These are phyloP conservation scores for Eufriesea mexicana DNA, from an alignment of 1,140 invertebrate genomes.

Conservation along the genomic window DNA sequence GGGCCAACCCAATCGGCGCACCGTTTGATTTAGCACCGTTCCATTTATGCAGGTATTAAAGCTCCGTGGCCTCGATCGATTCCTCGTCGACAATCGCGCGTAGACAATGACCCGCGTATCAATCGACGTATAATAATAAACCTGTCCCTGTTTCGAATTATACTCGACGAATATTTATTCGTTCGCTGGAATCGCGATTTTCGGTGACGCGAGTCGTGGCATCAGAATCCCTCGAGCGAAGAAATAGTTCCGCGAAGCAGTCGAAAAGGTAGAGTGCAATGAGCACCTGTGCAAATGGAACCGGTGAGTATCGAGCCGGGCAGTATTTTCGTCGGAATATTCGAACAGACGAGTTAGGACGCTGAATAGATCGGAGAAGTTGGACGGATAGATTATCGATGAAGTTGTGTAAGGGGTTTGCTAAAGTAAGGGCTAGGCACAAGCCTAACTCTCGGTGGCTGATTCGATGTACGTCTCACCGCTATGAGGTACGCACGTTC, in stretches of 20 bases:
- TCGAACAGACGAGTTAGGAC: background rate
- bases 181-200: background rate
- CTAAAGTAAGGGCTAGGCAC: too few relatives aligned
- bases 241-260: too few relatives aligned
- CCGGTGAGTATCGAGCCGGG: background rate
- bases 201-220: background rate
- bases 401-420: background rate
- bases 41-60: conserved; percentile 20
- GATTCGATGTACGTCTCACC: too few relatives aligned
- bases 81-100: background rate
- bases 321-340: background rate
- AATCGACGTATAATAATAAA: background rate
- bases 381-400: conserved; percentile 2
- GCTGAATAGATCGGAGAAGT: background rate
- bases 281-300: background rate
- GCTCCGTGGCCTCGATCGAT: conserved; percentile 1
- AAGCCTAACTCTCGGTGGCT: too few relatives aligned
- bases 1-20: conserved; percentile 31
- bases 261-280: too few relatives aligned
- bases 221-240: too few relatives aligned
- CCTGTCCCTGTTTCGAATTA: background rate
- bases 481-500: too few relatives aligned
- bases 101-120: too few relatives aligned
- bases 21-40: conserved; percentile 53
- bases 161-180: background rate